Base-by-base conservation (phyloP, 2,888 invertebrate genomes). In the Platypus cylindrus region DNA sequence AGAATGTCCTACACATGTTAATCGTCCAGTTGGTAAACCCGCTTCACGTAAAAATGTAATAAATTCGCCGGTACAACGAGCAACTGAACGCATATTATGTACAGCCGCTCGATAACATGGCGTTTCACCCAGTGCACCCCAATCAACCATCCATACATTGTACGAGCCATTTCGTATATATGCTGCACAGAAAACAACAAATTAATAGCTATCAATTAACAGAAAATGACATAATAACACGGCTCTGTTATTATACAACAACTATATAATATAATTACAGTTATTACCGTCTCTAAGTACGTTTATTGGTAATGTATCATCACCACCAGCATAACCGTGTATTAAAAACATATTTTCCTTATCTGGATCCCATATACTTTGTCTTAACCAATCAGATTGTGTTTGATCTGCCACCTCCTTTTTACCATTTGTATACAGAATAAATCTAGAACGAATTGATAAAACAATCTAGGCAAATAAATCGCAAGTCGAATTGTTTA, bases 301-400 rank as follows among this genome's bases (percentile, higher is more conserved):
- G 3, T 70, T 65, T 49, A 80, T 78, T 0, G 83, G 83, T 25
- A 82, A 55, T 0, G 73, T 71, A 47, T 79, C 77, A 47, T 80
- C 79, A 0, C 79, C 78, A 1, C 83, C 82, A 1, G 81, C 82
- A 54, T 83, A 84, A 2, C 83, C 83, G 50, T 84, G 83, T 16
- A 83, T 63, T 14, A 83, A 56, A 32, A 83, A 58, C 15, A 81
- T 67, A 42, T 78, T 78, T 47, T 81, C 80, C 45, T 74, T 75
- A 0, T 69, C 62, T 0, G 75, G 69, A 48, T 82, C 75, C 70
- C 78, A 82, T 11, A 70, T 68, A 48, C 74, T 76, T 53, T 75
- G 74, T 8, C 79, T 65, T 36, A 83, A 61, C 81, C 81, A 83
- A 50, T 81, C 80, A n/a, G 70, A 68, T 49, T 73, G 71, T 34